These are phyloP conservation scores for Panagrolaimus sp. DNA, from an alignment of 1,140 invertebrate genomes.

Conservation along the genomic window DNA sequence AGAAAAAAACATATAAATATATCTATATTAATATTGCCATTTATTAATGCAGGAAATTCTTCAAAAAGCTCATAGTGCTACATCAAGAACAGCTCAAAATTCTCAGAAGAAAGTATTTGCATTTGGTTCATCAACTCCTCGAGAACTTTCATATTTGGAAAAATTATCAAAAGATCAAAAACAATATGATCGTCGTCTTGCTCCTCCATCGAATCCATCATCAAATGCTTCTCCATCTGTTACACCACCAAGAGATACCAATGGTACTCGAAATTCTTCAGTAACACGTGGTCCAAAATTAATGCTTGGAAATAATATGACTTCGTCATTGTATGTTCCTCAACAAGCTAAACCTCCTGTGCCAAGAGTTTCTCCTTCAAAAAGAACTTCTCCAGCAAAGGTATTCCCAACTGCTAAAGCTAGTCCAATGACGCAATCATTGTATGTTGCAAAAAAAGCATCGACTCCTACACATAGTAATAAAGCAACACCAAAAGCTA, in stretches of 20 bases:
- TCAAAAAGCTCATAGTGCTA: conserved; percentile 32
- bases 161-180: conserved; percentile 33
- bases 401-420: too few species aligned
- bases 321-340: too few species aligned
- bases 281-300: not conserved
- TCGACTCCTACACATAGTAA: too few species aligned
- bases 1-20: too few species aligned
- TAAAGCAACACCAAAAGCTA: not conserved
- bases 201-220: too few species aligned
- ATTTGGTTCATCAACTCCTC: conserved; percentile 47
- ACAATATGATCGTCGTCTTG: not conserved
- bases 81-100: conserved; percentile 34
- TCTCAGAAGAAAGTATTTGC: conserved; percentile 37
- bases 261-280: not conserved
- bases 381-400: too few species aligned
- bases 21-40: too few species aligned
- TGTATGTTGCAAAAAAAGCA: too few species aligned
- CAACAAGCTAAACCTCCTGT: too few species aligned
- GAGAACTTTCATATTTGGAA: conserved; percentile 45
- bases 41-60: conserved; percentile 32
- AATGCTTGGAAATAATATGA: not conserved
- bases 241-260: not conserved
- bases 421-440: too few species aligned
- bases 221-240: not conserved
- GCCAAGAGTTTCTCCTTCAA: too few species aligned